These are phyloP conservation scores for Ciona savignyi DNA, from an alignment of 23 tunicate genomes.

Conservation along the genomic window DNA sequence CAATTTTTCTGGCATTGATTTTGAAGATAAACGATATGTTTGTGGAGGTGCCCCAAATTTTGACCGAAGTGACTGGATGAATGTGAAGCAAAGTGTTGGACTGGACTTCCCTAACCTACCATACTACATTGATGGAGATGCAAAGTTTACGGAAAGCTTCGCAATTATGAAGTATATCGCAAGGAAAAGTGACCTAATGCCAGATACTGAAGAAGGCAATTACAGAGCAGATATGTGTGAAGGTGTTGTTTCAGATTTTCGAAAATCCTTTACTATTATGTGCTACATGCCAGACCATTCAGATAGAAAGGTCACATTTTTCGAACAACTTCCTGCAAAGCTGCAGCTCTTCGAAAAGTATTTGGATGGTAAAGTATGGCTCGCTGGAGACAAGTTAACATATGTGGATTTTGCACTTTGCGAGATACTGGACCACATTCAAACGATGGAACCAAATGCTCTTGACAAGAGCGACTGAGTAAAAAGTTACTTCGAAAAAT, in stretches of 20 bases:
- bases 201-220: constrained; percentile 15
- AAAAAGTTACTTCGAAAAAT: constrained; percentile 19
- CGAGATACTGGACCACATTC: constrained; percentile 80
- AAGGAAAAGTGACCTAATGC: constrained; percentile 29
- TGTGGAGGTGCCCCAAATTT: constrained; percentile 54
- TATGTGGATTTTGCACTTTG: constrained; percentile 79
- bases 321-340: constrained; percentile 20
- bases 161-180: constrained; percentile 76
- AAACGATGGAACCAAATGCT: constrained; percentile 16
- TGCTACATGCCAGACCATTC: constrained; percentile 35
- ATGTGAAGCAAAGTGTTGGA: constrained; percentile 40
- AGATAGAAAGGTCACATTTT: constrained; percentile 26
- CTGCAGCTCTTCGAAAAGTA: constrained; percentile 23
- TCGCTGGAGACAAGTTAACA: constrained; percentile 65
- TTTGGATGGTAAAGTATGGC: constrained; percentile 29
- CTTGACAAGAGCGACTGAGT: constrained; percentile 43
- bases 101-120: constrained; percentile 80
- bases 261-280: constrained; percentile 21
- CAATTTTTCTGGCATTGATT: constrained; percentile 32
- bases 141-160: constrained; percentile 57
- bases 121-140: constrained; percentile 65
- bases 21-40: constrained; percentile 60
- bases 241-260: constrained; percentile 52
- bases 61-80: constrained; percentile 59
- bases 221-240: constrained; percentile 42